phyloP scores from a whole-genome alignment of 2,888 invertebrate genomes.

The Lepidochrysops patricia region DNA sequence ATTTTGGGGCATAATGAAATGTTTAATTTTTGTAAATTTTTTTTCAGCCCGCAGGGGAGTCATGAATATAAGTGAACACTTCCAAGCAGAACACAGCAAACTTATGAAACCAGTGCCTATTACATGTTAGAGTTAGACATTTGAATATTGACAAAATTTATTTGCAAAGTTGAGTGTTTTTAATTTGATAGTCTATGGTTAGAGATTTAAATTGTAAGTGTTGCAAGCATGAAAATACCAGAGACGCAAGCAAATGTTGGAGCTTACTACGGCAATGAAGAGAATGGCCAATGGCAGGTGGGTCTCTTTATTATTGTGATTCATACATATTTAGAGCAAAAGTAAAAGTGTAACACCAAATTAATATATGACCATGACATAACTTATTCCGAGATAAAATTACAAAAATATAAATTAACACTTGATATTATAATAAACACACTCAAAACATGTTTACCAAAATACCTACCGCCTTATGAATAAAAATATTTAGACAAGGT shows the following conservation, averaged over 20 bases:
- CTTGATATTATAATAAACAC: too few relatives aligned
- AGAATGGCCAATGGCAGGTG: conserved; percentile 68
- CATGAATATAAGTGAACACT: conserved; percentile 44
- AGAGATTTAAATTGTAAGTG: conserved; percentile 28
- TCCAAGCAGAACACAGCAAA: conserved; percentile 29
- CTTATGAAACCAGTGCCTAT: conserved; percentile 39
- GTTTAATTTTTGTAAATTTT: conserved; percentile 5
- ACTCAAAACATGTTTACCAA: too few relatives aligned
- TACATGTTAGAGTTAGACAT: conserved; percentile 15
- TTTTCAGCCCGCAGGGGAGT: conserved; percentile 37
- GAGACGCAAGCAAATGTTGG: conserved; percentile 59
- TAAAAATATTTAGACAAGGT: too few relatives aligned
- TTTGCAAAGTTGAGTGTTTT: conserved; percentile 14
- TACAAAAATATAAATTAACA: too few relatives aligned
- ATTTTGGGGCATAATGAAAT: too few relatives aligned
- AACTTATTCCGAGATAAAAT: too few relatives aligned
- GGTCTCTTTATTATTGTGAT: too few relatives aligned
- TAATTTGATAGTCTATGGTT: conserved; percentile 31
- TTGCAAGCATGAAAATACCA: conserved; percentile 63
- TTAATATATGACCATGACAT: too few relatives aligned
- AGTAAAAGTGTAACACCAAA: too few relatives aligned
- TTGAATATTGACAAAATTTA: conserved; percentile 19
- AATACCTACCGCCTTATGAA: too few relatives aligned
- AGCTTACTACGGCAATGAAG: conserved; percentile 63
- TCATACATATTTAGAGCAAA: too few relatives aligned